phyloP scores from a whole-genome alignment of 1,140 invertebrate genomes.

The Drosophila busckii region DNA sequence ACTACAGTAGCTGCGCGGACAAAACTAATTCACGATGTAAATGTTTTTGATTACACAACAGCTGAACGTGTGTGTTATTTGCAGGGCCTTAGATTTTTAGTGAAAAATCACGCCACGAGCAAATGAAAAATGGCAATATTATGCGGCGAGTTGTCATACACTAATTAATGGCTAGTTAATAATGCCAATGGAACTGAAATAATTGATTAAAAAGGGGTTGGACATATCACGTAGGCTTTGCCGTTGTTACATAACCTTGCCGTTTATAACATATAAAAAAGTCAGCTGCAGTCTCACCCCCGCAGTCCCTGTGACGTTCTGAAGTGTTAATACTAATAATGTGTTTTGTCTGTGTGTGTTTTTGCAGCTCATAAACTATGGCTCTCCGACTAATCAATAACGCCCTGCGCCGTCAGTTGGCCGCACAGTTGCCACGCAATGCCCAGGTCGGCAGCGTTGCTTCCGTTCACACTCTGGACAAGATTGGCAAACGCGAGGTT shows the following conservation, averaged over 20 bases:
- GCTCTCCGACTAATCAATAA: conserved; percentile 68
- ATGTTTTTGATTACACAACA: conserved; percentile 61
- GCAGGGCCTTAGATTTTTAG: too few relatives aligned
- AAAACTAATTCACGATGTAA: too few relatives aligned
- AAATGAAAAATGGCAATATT: conserved; percentile 48
- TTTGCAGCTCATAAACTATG: conserved; percentile 49
- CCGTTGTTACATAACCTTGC: conserved; percentile 37
- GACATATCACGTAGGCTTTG: conserved; percentile 4
- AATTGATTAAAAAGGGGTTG: conserved; percentile 4
- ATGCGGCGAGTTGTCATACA: conserved; percentile 10
- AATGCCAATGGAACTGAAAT: not conserved
- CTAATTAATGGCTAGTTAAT: not conserved
- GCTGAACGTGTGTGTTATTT: too few relatives aligned
- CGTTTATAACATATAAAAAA: not conserved
- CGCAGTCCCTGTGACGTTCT: not conserved
- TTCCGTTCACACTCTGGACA: conserved; percentile 69
- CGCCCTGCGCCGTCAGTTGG: conserved; percentile 63
- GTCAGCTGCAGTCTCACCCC: not conserved
- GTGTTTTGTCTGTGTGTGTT: conserved; percentile 12
- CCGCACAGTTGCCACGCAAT: conserved; percentile 43
- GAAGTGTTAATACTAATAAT: not conserved
- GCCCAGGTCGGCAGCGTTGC: conserved; percentile 64
- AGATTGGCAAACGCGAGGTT: conserved; percentile 92
- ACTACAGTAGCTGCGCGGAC: too few relatives aligned
- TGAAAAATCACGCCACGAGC: too few relatives aligned